Base-by-base conservation (phyloP, 2,113 vertebrate species). In the Cephalopterus ornatus region DNA sequence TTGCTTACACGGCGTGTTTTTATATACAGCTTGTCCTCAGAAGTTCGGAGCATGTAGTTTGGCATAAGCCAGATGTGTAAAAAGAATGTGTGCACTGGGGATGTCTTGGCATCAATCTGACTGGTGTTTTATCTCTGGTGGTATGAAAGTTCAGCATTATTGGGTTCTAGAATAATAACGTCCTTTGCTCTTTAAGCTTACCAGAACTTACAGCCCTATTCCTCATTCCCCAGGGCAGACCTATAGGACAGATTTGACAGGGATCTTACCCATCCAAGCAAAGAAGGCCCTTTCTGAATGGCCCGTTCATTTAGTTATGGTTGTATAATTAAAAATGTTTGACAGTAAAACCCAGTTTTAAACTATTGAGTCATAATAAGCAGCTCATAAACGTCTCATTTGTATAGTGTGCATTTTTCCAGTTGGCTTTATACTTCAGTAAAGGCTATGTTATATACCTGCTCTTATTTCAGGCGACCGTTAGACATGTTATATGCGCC, bases 401-500 rank as follows among this genome's bases (percentile, higher is more conserved):
- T 82, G n/a, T 46, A 9, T 56, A 55, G 53, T 18, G 6, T 71
- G 32, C 9, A 2, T 82, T 92, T 91, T 93, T 55, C 26, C 15
- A 19, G 19, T 63, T 80, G 41, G 8, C 26, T 92, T 92, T 88
- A 14, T 92, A 56, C 16, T 70, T 80, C 59, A 53, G 42, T 91
- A 63, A 88, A 93, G n/a, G 46, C 61, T 80, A 9, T 24, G 17
- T 95, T 83, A 7, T 59, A 8, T 71, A 77, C 13, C 35, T 84
- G 3, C 15, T 89, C 5, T 81, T 81, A 33, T 98, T 95, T 61
- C 91, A 98, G 98, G 90, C 96, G 96, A 30, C 92, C 93, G 0
- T 21, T 68, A 32, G 97, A 97, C 68, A 97, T 98, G 30, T 67
- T 98, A 28, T 99, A 99, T 84, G 97, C 97, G 0, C 95, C 99